Evolutionary conservation across 2,888 invertebrate genomes (phyloP), one percentile per base, ranked within the genome.

Genomic region (Thelaira solivaga): DNA sequence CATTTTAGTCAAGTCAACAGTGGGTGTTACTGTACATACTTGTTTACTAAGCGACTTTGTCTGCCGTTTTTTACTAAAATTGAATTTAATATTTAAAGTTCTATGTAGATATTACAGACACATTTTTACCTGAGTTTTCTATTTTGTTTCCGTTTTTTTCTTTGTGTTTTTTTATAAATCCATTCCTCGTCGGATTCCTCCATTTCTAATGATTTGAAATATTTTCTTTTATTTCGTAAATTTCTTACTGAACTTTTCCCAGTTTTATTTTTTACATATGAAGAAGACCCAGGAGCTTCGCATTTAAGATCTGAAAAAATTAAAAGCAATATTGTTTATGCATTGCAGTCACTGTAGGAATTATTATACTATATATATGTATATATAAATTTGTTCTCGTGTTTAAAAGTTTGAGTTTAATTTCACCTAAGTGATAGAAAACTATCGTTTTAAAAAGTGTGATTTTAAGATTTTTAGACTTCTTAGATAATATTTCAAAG

Each of bases 1-100:
- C n/a, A 34, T 22, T 65, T 76, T 73, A 7, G 74, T 69, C 36
- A 80, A 71, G 31, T 82, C 80, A 10, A 79, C 79, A 13, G 81
- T 74, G 0, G 82, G 83, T 5, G 59, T 80, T 11, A 80, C 80
- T 57, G 81, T 80, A 49, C 82, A 82, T 6, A 83, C 64, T 65
- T 79, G 76, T 61, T 81, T 82, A 1, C 43, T 34, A 11, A 11
- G n/a, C 2, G 62, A 2, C 29, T 53, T 68, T 34, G 55, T n/a
- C 45, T 36, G 6, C 4, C 62, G 45, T 24, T 31, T 8, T 26
- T 18, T 61, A n/a, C n/a, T n/a, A n/a, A n/a, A n/a, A n/a, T n/a
- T 10, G 41, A 41, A 18, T 16, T 26, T 11, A 51, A 11, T 51
- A 6, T 29, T 10, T 43, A 20, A 20, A 43, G 11, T 18, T 11